Base-by-base conservation (phyloP, 2,888 invertebrate species). In the Odiellus spinosus region DNA sequence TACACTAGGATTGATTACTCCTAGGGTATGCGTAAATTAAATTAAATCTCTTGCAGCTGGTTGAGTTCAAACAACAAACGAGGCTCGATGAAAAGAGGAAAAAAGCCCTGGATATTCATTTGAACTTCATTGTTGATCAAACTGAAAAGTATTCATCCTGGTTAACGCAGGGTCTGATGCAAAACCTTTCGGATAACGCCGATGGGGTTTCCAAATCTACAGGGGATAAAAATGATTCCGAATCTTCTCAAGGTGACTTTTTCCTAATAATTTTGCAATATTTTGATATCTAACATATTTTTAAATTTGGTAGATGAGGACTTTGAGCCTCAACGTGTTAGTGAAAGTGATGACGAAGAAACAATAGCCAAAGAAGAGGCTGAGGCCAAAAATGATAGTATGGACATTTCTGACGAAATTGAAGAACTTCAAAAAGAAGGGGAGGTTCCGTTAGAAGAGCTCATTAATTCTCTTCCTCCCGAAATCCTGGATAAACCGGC, bases 121-220 rank as follows among this genome's bases (percentile, higher is more conserved):
- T 98, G 51, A 87, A 87, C 67, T 93, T 93, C 65, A 91, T 98
- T 63, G 95, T 98, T 49, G 95, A 93, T 68, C 88, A 91, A 69
- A 95, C 96, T 0, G 96, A 98, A 68, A 90, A 88, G 63, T 95
- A 91, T 72, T 91, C 91, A 33, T 82, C 83, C 21, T 78, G 84
- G 69, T 70, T 90, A 49, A 85, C 87, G 3, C 86, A 87, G 67
- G 83, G 82, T 55, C 78, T 87, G 73, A 80, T 79, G 59, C 76
- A 77, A 64, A 65, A 70, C 42, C 64, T 65, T 21, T 61, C 50
- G 19, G 55, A 55, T 10, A 50, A 52, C 8, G 26, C 8, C 8
- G 26, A 26, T 26, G 26, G 26, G 5, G 26, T 8, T 26, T 26
- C 26, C 26, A 26, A 26, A 8, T 26, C 26, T 6, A 6, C 8